phyloP scores from a whole-genome alignment of 2,797 vertebrate genomes.

The Mormyrus proboscirostris region DNA sequence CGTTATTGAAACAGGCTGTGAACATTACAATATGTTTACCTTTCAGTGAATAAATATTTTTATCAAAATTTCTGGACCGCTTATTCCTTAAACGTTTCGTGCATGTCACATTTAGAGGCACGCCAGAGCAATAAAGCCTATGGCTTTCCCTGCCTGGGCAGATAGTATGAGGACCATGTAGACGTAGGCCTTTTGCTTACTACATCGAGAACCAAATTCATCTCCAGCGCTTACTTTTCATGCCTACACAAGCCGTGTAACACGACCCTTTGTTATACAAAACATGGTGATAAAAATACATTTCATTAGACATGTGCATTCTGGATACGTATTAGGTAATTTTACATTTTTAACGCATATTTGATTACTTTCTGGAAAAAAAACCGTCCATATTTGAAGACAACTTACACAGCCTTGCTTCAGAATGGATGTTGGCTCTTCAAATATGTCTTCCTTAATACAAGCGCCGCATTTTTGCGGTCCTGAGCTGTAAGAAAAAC shows the following conservation, averaged over 20 bases:
- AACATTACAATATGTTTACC: background rate
- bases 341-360: background rate
- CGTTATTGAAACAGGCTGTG: background rate
- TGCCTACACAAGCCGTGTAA: background rate
- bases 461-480: conserved; percentile 89
- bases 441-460: conserved; percentile 88
- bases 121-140: background rate
- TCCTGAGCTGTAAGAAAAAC: conserved; percentile 65
- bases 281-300: background rate
- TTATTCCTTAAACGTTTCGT: background rate
- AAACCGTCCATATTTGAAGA: background rate
- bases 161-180: background rate
- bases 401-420: conserved; percentile 81
- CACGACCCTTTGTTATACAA: background rate
- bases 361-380: background rate
- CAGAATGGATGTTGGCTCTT: conserved; percentile 84
- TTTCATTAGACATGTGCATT: background rate
- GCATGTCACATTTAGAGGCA: background rate
- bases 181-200: background rate
- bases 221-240: background rate
- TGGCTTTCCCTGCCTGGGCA: background rate
- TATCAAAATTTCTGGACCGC: background rate
- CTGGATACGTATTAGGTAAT: background rate
- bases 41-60: background rate
- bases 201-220: background rate